phyloP scores from a whole-genome alignment of 2,113 vertebrate species.

The Pollimyrus isidori region DNA sequence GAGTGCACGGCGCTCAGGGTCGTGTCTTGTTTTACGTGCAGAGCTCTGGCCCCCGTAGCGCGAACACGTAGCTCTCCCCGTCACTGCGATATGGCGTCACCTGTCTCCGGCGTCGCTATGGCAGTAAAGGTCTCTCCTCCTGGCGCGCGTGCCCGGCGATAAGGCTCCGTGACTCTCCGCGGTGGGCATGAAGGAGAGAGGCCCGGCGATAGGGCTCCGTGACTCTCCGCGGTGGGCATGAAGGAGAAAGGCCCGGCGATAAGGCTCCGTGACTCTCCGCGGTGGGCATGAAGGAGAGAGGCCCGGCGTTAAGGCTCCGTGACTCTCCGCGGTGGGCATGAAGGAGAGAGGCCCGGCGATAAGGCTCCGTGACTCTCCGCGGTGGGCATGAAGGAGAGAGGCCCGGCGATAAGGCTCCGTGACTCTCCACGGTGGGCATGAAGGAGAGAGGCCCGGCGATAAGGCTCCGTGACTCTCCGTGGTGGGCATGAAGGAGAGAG shows the following conservation, averaged over 20 bases:
- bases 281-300: background rate
- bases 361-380: background rate
- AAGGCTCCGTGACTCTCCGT: background rate
- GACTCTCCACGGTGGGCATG: background rate
- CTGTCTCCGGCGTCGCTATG: background rate
- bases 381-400: background rate
- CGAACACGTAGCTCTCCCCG: background rate
- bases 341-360: background rate
- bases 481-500: background rate
- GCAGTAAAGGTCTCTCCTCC: background rate
- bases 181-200: background rate
- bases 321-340: background rate
- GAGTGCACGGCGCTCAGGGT: background rate
- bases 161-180: background rate
- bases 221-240: background rate
- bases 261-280: background rate
- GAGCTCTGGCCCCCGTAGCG: background rate
- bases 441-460: background rate
- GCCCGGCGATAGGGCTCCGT: background rate
- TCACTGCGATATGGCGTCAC: background rate
- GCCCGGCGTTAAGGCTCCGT: background rate
- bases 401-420: background rate
- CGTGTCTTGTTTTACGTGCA: background rate
- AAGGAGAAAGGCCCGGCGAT: background rate
- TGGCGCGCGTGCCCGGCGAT: background rate